Evolutionary conservation across 1,140 invertebrate genomes (phyloP), one percentile per base, ranked within the genome.

Genomic region (Brachionus plicatilis): DNA sequence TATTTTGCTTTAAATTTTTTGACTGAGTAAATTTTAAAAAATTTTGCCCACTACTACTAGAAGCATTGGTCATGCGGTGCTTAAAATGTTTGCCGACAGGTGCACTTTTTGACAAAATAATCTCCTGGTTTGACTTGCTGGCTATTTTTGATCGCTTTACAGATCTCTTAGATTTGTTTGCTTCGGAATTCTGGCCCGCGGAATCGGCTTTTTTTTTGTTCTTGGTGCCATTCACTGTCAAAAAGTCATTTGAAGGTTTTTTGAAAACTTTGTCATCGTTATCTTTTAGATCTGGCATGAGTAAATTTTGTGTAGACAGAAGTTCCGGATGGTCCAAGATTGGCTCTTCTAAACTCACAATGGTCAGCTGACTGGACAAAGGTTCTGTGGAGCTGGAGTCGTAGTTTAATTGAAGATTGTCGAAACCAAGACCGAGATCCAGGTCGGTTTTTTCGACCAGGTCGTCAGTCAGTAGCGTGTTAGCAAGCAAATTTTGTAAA

Each of bases 401-500:
- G n/a, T 82, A 82, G 37, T 68, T 82, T 20, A 82, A 27, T 6
- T 82, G 79, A 24, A 82, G 53, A 82, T 82, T 82, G 33, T 82
- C 79, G n/a, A 82, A 82, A 12, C 78, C 78, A 6, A 80, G 20
- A n/a, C 33, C 53, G 8, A 65, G 27, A 41, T 60, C 53, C 1
- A 65, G 20, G 17, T 82, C 65, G 0, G 53, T 41, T 9, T 68
- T 68, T 65, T 82, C 43, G 8, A 41, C 43, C 14, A 82, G n/a
- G 33, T 82, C 29, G 20, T 82, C 79, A 12, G 5, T 68, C 17
- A 82, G 45, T 6, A 60, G 43, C 14, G 79, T 82, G 29, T 68
- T 82, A 6, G 79, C 79, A 20, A 82, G 60, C n/a, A 82, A 65
- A 60, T 60, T 68, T 43, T 82, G 79, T 24, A 82, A 68, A 82